Evolutionary conservation across 2,113 vertebrate genomes (phyloP).

Genomic region (Oostethus manadensis): DNA sequence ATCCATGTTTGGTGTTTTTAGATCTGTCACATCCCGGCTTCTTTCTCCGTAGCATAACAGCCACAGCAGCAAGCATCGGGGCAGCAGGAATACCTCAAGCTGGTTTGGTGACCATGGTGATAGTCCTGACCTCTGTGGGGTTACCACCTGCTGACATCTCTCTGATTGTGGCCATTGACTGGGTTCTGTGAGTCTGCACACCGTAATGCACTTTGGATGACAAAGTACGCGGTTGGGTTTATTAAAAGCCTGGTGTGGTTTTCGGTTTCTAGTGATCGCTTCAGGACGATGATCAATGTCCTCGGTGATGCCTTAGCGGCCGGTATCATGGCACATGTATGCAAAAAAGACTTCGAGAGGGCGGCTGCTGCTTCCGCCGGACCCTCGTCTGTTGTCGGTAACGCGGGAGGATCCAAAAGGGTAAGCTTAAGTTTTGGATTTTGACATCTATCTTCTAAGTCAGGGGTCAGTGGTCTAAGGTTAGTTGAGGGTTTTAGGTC

Average conservation of each 20-base stretch:
- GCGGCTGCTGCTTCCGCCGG: neutral
- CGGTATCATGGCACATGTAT: constrained; percentile 78
- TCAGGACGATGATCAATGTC: constrained; percentile 82
- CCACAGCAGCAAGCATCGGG: constrained; percentile 71
- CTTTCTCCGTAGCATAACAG: constrained; percentile 60
- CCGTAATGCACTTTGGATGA: neutral
- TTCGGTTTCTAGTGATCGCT: constrained; percentile 68
- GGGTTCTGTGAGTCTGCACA: constrained; percentile 73
- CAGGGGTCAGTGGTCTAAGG: no score
- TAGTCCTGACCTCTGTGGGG: constrained; percentile 83
- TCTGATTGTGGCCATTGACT: constrained; percentile 80
- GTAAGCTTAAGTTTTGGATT: constrained; percentile 34
- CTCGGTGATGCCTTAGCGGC: constrained; percentile 78
- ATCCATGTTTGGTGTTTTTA: neutral
- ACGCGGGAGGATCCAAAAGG: constrained; percentile 26
- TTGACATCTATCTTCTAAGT: no score
- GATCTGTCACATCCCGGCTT: neutral
- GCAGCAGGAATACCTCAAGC: constrained; percentile 84
- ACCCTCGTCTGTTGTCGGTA: neutral
- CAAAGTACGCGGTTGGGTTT: no score
- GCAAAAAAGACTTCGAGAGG: constrained; percentile 74
- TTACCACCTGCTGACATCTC: constrained; percentile 83
- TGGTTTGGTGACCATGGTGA: constrained; percentile 83
- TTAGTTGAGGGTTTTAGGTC: no score
- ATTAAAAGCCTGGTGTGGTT: neutral